phyloP scores from a whole-genome alignment of 1,140 invertebrate species.

The Sarcophaga bullata region DNA sequence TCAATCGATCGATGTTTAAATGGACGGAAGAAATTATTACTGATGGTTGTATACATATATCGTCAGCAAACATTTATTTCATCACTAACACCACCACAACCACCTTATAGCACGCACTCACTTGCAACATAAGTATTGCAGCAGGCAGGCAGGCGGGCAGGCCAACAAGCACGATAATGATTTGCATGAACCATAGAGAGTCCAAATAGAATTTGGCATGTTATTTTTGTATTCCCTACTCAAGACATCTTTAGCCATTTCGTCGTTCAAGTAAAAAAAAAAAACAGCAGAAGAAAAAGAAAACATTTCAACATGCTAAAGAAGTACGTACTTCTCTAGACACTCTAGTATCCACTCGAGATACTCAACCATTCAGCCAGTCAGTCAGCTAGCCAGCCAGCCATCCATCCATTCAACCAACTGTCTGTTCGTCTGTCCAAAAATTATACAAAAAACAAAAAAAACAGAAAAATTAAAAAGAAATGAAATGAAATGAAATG shows the following conservation, averaged over 20 bases:
- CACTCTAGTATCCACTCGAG: slow-evolving; percentile 36
- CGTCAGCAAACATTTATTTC: slow-evolving; percentile 3
- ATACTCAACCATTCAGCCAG: neutral
- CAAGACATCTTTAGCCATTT: neutral
- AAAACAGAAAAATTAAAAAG: neutral
- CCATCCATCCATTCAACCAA: neutral
- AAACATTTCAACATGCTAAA: slow-evolving; percentile 19
- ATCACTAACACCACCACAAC: neutral
- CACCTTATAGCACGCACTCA: slow-evolving; percentile 5
- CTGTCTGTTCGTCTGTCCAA: neutral
- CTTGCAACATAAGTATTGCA: no score
- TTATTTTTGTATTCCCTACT: slow-evolving; percentile 4
- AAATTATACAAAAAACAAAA: neutral
- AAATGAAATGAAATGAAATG: neutral
- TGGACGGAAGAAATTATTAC: slow-evolving; percentile 4
- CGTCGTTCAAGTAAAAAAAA: neutral
- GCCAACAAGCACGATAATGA: neutral
- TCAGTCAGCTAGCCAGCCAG: neutral
- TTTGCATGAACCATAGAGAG: slow-evolving; percentile 18
- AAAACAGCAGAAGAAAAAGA: neutral
- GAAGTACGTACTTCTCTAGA: slow-evolving; percentile 24
- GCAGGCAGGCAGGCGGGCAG: neutral
- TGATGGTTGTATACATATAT: neutral
- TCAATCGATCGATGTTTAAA: slow-evolving; percentile 1
- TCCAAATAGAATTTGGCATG: slow-evolving; percentile 21